Conservation (phyloP, 1,140 invertebrate species). For the Tetramorium simillimum region DNA sequence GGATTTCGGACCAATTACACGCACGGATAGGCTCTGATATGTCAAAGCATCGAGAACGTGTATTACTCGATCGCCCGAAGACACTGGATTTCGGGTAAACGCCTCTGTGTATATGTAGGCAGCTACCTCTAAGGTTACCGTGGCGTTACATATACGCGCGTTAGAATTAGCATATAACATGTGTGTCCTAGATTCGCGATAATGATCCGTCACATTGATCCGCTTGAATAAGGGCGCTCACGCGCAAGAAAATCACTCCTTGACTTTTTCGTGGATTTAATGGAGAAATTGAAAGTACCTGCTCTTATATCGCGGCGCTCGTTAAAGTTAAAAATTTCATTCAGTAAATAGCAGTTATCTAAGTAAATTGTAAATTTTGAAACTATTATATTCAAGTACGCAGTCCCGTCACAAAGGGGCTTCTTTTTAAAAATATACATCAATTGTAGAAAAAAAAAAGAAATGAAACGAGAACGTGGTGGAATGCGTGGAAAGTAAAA, state of each 20-base stretch:
- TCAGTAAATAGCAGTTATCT: neutral
- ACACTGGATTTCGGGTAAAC: constrained; percentile 44
- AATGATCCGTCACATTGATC: constrained; percentile 50
- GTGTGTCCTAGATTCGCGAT: constrained; percentile 42
- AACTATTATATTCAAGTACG: constrained; percentile 8
- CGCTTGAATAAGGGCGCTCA: neutral
- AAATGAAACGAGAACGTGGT: constrained; percentile 6
- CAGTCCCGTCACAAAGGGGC: neutral
- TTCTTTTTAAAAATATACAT: neutral
- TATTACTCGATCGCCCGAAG: constrained; percentile 45
- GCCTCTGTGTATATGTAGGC: neutral
- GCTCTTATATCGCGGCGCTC: neutral
- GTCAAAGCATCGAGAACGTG: constrained; percentile 56
- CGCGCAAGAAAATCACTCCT: neutral
- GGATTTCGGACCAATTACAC: constrained; percentile 53
- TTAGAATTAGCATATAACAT: constrained; percentile 50
- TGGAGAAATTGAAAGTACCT: neutral
- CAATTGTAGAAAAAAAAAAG: neutral
- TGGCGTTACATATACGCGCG: neutral
- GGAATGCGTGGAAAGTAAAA: constrained; percentile 21
- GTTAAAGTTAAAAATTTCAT: neutral
- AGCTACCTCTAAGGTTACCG: constrained; percentile 22
- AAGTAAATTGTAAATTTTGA: neutral
- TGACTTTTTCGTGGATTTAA: neutral
- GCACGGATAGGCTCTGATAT: constrained; percentile 33